Base-by-base conservation (phyloP, 1,140 invertebrate species). In the Globodera ellingtonae region DNA sequence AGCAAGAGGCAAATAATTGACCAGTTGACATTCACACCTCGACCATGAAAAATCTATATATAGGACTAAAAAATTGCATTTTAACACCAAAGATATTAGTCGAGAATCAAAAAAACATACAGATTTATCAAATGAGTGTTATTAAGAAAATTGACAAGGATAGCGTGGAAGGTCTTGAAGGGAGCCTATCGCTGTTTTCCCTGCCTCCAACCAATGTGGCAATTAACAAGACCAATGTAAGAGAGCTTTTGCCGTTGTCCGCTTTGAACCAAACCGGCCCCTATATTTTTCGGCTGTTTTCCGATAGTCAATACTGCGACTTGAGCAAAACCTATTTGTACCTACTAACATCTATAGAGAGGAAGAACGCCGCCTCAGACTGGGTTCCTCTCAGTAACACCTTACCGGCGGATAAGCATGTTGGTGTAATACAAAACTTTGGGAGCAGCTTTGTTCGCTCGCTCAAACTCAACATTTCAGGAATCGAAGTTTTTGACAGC, bases 121-220 rank as follows among this genome's bases (percentile, higher is more conserved):
- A 0, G 6, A 3, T 56, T 75, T 44, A n/a, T 0, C 35, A 74
- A 48, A 75, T 75, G 46, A 44, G 47, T n/a, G n/a, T 52, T 0
- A 72, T 72, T 1, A 75, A 75, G 9, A 75, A 75, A 75, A 75
- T 75, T 62, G 73, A 75, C 13, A 75, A 56, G 6, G 52, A 75
- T 13, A 72, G 71, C 44, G 18, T 24, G n/a, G 71, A 72, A 44
- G 73, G 73, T 15, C 24, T 75, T 75, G 73, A 75, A n/a, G 65
- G 65, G 8, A 44, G n/a, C 15, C 4, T 67, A 0, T 67, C 65
- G 7, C 4, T 67, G 7, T 67, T 75, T 52, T 15, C 44, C 5
- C 6, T 75, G 0, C 73, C 73, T 0, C 21, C 44, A 56, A 75
- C 73, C 4, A 75, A 75, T 75, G 73, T 75, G 10, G 73, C 50